These are phyloP conservation scores for Catharus minimus DNA, from an alignment of 2,113 vertebrate genomes.

Conservation along the genomic window DNA sequence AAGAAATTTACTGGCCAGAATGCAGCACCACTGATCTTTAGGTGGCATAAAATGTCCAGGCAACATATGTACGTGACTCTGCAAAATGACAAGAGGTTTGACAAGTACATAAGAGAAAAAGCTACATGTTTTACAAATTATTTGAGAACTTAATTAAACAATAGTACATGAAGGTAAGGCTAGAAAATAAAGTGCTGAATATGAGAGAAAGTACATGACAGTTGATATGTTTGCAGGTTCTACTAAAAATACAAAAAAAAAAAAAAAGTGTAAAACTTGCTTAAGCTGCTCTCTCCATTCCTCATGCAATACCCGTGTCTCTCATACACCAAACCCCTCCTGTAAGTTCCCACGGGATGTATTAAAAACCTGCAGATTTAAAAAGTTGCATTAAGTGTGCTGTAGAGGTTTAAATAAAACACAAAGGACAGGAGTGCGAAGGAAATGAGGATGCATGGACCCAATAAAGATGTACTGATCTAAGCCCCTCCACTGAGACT, in stretches of 20 bases:
- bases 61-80: constrained; percentile 89
- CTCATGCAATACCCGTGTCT: constrained; percentile 72
- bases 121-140: constrained; percentile 70
- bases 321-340: constrained; percentile 64
- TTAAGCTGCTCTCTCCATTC: constrained; percentile 57
- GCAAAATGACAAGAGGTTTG: constrained; percentile 81
- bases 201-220: constrained; percentile 75
- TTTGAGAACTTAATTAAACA: constrained; percentile 71
- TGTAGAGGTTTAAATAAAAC: constrained; percentile 79
- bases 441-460: constrained; percentile 76
- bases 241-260: constrained; percentile 65
- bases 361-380: constrained; percentile 84
- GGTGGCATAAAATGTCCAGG: constrained; percentile 94
- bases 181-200: constrained; percentile 83
- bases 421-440: constrained; percentile 71
- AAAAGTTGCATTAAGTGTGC: constrained; percentile 84
- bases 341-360: constrained; percentile 72
- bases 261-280: constrained; percentile 36
- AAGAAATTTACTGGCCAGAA: constrained; percentile 97
- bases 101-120: constrained; percentile 83
- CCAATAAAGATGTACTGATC: constrained; percentile 64
- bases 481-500: constrained; percentile 75
- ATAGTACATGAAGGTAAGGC: constrained; percentile 80
- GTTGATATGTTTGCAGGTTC: constrained; percentile 68
- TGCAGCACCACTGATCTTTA: constrained; percentile 91